Percentiles rank a stretch among this genome's conserved stretches.
These are phyloP conservation scores for Margaritifera margaritifera DNA, from an alignment of 2,888 invertebrate genomes.

Conservation along the genomic window DNA sequence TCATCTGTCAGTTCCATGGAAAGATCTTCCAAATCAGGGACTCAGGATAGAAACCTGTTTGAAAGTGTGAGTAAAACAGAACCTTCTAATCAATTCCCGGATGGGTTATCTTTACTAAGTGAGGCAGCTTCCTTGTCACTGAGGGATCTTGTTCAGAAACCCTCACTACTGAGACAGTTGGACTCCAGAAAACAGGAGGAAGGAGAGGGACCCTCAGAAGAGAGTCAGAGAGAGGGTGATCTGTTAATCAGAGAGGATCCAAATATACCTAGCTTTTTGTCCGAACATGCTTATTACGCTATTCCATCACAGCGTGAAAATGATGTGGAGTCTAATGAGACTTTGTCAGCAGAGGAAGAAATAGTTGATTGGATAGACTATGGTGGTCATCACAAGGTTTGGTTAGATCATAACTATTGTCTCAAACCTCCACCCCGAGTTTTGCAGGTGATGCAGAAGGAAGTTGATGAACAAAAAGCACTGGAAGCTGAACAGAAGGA, in stretches of 20 bases:
- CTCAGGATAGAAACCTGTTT: slow-evolving; percentile 28
- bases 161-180: slow-evolving; percentile 9
- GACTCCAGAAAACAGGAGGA: slow-evolving; percentile 5
- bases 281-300: slow-evolving; percentile 69
- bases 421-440: slow-evolving; percentile 48
- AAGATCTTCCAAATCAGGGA: background rate
- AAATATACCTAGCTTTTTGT: slow-evolving; percentile 48
- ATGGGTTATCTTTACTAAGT: slow-evolving; percentile 37
- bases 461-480: slow-evolving; percentile 32
- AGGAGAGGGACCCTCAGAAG: slow-evolving; percentile 6
- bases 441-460: slow-evolving; percentile 34
- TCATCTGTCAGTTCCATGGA: background rate
- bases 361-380: slow-evolving; percentile 37
- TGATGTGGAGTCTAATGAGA: slow-evolving; percentile 54
- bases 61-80: slow-evolving; percentile 14
- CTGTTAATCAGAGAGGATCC: slow-evolving; percentile 28
- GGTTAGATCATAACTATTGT: slow-evolving; percentile 68
- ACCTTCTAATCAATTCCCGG: slow-evolving; percentile 15
- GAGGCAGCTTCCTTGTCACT: slow-evolving; percentile 37
- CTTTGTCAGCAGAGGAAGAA: slow-evolving; percentile 67
- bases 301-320: slow-evolving; percentile 43
- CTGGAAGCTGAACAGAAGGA: slow-evolving; percentile 26
- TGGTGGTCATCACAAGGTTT: slow-evolving; percentile 42
- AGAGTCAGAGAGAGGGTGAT: slow-evolving; percentile 26
- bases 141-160: slow-evolving; percentile 30